A percentile compares a stretch with the other conserved stretches of the same genome.
Conservation (phyloP, 2,888 invertebrate species). For the Dryomyza anilis region DNA sequence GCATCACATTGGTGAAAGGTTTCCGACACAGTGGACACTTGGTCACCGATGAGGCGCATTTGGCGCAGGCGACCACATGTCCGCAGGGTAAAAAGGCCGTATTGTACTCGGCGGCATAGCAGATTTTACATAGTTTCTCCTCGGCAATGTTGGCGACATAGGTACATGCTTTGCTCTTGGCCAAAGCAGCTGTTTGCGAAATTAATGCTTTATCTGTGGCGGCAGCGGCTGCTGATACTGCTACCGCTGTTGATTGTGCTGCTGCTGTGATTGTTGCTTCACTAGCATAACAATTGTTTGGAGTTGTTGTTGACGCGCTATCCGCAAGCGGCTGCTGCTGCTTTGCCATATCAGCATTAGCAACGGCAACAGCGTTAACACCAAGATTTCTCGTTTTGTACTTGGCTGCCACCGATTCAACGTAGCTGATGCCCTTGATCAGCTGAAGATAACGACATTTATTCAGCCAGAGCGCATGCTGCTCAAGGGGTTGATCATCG, state of each 20-base stretch:
- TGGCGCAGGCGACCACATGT: slow-evolving; percentile 90
- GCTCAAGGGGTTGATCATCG: slow-evolving; percentile 90
- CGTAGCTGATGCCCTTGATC: slow-evolving; percentile 80
- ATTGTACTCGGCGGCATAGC: slow-evolving; percentile 84
- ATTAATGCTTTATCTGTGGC: too few species aligned
- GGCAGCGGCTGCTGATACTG: slow-evolving; percentile 39
- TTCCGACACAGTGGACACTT: slow-evolving; percentile 88
- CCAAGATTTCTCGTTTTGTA: slow-evolving; percentile 34
- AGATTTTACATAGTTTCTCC: slow-evolving; percentile 85
- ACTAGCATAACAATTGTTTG: too few species aligned
- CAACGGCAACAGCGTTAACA: not conserved
- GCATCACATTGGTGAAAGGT: slow-evolving; percentile 67
- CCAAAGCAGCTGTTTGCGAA: too few species aligned
- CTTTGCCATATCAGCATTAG: not conserved
- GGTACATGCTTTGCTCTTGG: too few species aligned
- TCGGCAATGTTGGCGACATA: slow-evolving; percentile 60
- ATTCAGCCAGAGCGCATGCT: slow-evolving; percentile 93
- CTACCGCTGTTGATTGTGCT: slow-evolving; percentile 17
- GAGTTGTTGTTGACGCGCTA: not conserved
- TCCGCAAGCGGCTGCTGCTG: not conserved
- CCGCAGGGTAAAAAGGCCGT: slow-evolving; percentile 95
- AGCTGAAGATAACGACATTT: slow-evolving; percentile 82
- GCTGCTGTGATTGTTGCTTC: too few species aligned
- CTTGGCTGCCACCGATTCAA: slow-evolving; percentile 62
- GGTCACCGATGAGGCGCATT: slow-evolving; percentile 85